Base-by-base conservation (phyloP, 2,888 invertebrate species). In the Amorpha juglandis region DNA sequence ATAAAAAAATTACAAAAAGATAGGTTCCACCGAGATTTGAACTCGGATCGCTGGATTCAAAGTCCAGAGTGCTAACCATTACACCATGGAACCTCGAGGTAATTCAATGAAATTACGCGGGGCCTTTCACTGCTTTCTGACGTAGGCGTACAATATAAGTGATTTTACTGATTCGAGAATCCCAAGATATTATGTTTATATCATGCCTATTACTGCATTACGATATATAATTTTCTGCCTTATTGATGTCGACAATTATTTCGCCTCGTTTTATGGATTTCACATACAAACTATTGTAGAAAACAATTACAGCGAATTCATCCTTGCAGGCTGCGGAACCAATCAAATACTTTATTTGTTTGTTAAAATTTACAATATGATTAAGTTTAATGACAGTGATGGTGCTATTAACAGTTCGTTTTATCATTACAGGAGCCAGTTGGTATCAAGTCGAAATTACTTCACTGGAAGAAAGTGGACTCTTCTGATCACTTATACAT, bases 11-110 rank as follows among this genome's bases (percentile, higher is more conserved):
- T 6, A 35, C 8, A 87, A 91, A 55, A 55, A 11, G 6, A 16
- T 4, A 58, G 95, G 95, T 95, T 94, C 95, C 95, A 95, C 95
- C 95, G 95, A 95, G 95, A 95, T 95, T 95, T 95, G 95, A 95
- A 95, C 95, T 95, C 95, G 95, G 95, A 95, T 95, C 95, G 95
- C 96, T 95, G 95, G 96, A 96, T 96, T 96, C 95, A 96, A 94
- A 96, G 95, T 96, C 95, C 95, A 95, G 95, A 95, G 95, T 96
- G 95, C 95, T 96, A 95, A 96, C 95, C 95, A 94, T 95, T 96
- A 95, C 95, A 92, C 91, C 91, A 92, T 91, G 91, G 91, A 89
- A 91, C 90, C 90, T 58, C 16, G 38, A 19, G 7, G n/a, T 1
- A 6, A 1, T 0, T 0, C 1, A 12, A 0, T 42, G 58, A 58